Base-by-base conservation (phyloP, 2,888 invertebrate genomes). In the Caenorhabditis uteleia region DNA sequence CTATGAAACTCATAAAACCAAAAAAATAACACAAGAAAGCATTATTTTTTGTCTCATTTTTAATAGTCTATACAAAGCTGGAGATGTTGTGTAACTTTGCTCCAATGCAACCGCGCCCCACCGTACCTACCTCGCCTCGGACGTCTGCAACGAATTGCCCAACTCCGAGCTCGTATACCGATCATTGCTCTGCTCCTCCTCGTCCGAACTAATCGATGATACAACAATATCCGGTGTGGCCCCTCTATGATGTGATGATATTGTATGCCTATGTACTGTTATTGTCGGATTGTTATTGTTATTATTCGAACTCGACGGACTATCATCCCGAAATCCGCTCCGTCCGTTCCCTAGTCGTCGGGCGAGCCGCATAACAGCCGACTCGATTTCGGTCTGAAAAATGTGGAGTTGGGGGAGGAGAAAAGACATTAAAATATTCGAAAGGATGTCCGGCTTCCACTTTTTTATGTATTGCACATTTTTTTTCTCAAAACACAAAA, bases 341-440 rank as follows among this genome's bases (percentile, higher is more conserved):
- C 70, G 50, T 29, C 68, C 62, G 49, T 61, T 70, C 34, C 78
- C 80, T 18, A 81, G 60, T 43, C 78, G 62, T 20, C 77, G 61
- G 10, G 79, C 79, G 27, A 81, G 58, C 36, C 78, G 66, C 55
- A 77, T 75, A 23, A 81, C 82, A 7, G 82, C 82, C 31, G 57
- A 70, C 56, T 81, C 82, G 29, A 82, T 75, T 58, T 82, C 81
- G 27, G 68, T 67, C 54, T 77, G 65, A 27, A 68, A 55, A 44
- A n/a, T n/a, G n/a, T n/a, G n/a, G n/a, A n/a, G n/a, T n/a, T n/a
- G n/a, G n/a, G n/a, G n/a, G n/a, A n/a, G n/a, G n/a, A n/a, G n/a
- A n/a, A n/a, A n/a, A n/a, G n/a, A n/a, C n/a, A n/a, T n/a, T n/a
- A n/a, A n/a, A n/a, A n/a, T n/a, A n/a, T n/a, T n/a, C n/a, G n/a